phyloP scores from a whole-genome alignment of 2,797 vertebrate genomes.

The Varecia variegata region DNA sequence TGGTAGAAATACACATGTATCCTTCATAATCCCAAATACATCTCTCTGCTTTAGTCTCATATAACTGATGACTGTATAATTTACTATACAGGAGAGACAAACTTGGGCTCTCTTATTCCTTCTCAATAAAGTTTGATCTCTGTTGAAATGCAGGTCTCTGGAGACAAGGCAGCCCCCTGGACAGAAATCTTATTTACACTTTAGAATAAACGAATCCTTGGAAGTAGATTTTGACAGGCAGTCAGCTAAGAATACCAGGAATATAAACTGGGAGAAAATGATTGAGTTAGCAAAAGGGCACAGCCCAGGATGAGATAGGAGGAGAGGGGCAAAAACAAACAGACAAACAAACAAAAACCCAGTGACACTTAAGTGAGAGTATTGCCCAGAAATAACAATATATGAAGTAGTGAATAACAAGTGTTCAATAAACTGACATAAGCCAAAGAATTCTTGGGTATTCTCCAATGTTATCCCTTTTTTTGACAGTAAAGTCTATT shows the following conservation, averaged over 20 bases:
- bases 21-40: neutral
- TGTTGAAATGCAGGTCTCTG: neutral
- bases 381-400: neutral
- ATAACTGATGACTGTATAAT: neutral
- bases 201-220: neutral
- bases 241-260: neutral
- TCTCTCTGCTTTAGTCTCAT: neutral
- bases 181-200: slow-evolving; percentile 39
- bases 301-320: neutral
- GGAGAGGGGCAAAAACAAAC: neutral
- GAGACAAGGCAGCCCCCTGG: neutral
- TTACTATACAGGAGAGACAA: neutral
- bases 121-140: slow-evolving; percentile 10
- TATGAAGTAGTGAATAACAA: neutral
- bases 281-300: neutral
- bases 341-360: neutral
- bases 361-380: neutral
- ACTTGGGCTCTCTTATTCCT: neutral
- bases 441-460: neutral
- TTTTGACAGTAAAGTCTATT: neutral
- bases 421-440: neutral
- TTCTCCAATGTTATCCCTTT: neutral
- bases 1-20: neutral
- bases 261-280: neutral
- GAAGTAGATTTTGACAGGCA: neutral